Evolutionary conservation across 2,797 vertebrate species (phyloP).

Genomic region (Microtus agrestis): DNA sequence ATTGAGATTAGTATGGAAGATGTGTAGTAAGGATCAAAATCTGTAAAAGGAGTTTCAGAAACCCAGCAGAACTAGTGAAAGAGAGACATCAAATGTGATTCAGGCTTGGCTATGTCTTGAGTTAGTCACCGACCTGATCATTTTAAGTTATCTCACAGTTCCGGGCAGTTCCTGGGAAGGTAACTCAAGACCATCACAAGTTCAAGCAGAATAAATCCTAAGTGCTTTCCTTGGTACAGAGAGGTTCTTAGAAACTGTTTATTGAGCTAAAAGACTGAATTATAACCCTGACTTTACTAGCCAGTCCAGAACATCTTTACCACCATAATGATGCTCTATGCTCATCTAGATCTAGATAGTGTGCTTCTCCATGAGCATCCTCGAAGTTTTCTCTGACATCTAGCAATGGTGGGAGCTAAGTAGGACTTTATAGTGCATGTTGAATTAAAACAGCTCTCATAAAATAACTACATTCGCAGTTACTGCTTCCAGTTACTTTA

Average conservation of each 20-base stretch:
- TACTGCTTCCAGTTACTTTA: neutral
- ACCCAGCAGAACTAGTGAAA: neutral
- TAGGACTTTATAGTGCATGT: neutral
- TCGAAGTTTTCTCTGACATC: neutral
- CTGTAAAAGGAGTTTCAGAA: neutral
- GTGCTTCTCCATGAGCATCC: neutral
- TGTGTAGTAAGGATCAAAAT: neutral
- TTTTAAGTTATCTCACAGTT: neutral
- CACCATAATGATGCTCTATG: neutral
- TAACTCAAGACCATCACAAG: neutral
- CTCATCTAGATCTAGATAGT: neutral
- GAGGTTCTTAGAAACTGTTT: neutral
- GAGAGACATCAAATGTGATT: neutral
- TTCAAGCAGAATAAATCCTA: neutral
- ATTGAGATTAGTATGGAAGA: neutral
- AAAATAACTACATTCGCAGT: neutral
- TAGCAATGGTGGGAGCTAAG: neutral
- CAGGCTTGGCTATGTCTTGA: neutral
- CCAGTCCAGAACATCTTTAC: neutral
- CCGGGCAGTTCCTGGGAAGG: neutral
- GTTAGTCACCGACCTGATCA: neutral
- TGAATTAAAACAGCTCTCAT: neutral
- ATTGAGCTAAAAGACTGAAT: neutral
- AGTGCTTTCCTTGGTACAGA: neutral
- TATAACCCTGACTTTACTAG: neutral